Conservation (phyloP, 2,888 invertebrate species). For the Deilephila elpenor region DNA sequence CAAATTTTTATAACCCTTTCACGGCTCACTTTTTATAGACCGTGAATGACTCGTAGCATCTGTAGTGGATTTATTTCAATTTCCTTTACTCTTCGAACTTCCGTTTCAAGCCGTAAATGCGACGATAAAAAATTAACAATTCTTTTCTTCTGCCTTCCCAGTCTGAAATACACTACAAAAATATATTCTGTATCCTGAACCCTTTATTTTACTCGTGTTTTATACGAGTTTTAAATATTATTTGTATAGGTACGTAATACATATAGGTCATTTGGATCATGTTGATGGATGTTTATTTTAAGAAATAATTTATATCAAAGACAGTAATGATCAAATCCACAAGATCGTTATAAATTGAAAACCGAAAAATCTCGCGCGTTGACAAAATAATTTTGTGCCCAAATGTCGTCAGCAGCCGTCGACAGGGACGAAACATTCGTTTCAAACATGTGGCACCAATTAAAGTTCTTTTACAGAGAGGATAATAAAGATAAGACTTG, state of each 20-base stretch:
- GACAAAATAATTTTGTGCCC: conserved; percentile 57
- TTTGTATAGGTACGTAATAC: too few species aligned
- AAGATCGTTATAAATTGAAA: neutral
- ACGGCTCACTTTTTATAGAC: conserved; percentile 70
- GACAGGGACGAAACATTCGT: conserved; percentile 64
- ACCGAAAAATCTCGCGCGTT: conserved; percentile 45
- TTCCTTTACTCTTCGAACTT: conserved; percentile 77
- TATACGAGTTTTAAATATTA: neutral
- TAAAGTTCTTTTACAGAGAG: conserved; percentile 77
- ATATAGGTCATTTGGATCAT: neutral
- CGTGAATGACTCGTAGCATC: conserved; percentile 78
- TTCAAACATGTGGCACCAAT: conserved; percentile 80
- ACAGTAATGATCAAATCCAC: conserved; percentile 1
- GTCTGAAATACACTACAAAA: neutral
- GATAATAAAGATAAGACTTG: conserved; percentile 78
- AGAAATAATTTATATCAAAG: neutral
- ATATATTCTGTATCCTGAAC: neutral
- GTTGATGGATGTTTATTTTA: too few species aligned
- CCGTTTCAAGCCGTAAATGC: conserved; percentile 72
- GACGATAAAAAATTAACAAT: conserved; percentile 74
- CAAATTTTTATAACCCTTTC: conserved; percentile 74
- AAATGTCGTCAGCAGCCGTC: conserved; percentile 65
- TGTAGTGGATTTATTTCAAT: conserved; percentile 80
- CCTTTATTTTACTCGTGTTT: neutral
- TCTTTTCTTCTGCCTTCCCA: conserved; percentile 55